phyloP scores from a whole-genome alignment of 2,113 vertebrate genomes.

The Lampris megalopsis region DNA sequence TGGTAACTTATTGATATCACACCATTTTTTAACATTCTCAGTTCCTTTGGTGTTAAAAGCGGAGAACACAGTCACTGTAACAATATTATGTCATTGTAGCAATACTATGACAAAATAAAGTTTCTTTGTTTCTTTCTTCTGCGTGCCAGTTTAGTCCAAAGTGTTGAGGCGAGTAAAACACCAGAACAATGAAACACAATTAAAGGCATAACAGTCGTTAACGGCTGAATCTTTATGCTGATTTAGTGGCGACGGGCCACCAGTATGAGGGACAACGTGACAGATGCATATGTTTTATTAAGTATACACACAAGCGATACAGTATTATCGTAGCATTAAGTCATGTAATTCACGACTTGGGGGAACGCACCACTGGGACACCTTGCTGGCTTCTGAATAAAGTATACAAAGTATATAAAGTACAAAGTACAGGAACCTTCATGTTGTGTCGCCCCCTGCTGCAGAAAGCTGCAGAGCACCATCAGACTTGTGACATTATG shows the following conservation, averaged over 20 bases:
- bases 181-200: conserved; percentile 39
- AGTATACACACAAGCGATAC: conserved; percentile 57
- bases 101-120: too few species aligned
- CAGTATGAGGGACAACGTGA: conserved; percentile 30
- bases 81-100: too few species aligned
- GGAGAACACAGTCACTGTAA: too few species aligned
- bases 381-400: too few species aligned
- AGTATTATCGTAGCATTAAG: conserved; percentile 42
- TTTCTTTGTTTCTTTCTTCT: too few species aligned
- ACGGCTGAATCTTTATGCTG: conserved; percentile 22
- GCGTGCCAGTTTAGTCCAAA: neutral
- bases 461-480: conserved; percentile 21
- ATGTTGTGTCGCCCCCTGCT: conserved; percentile 37
- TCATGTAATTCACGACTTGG: conserved; percentile 15
- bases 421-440: conserved; percentile 31
- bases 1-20: too few species aligned
- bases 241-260: conserved; percentile 42
- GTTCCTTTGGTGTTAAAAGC: too few species aligned
- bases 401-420: conserved; percentile 28
- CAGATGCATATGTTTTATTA: conserved; percentile 51
- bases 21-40: too few species aligned
- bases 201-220: conserved; percentile 33
- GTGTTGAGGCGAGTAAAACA: conserved; percentile 20
- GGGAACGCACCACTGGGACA: conserved; percentile 19
- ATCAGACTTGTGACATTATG: conserved; percentile 31